Conservation (phyloP, 2,888 invertebrate genomes). For the Hydrotaea diabolus region DNA sequence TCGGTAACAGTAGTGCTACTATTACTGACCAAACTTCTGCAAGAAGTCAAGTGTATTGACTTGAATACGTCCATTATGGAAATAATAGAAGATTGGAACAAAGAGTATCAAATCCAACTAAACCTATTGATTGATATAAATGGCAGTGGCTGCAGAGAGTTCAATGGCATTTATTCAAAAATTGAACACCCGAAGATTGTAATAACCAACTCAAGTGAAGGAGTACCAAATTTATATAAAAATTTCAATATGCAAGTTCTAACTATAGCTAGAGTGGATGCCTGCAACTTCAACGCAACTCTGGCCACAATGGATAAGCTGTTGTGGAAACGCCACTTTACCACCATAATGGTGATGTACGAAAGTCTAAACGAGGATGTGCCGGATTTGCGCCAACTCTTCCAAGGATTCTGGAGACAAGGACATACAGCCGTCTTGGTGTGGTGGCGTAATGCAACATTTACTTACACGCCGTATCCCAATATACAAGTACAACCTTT, state of each 20-base stretch:
- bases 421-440: conserved; percentile 70
- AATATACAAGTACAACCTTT: conserved; percentile 57
- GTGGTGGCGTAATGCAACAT: conserved; percentile 51
- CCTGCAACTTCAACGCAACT: background rate
- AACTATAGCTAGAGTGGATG: background rate
- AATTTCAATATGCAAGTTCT: conserved; percentile 15
- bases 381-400: conserved; percentile 46
- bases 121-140: background rate
- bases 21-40: background rate
- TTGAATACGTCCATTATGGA: no score
- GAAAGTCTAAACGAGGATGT: conserved; percentile 8
- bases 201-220: background rate
- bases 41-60: no score
- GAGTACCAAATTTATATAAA: background rate
- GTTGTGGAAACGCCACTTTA: conserved; percentile 50
- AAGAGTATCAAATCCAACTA: background rate
- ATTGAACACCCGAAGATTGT: background rate
- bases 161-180: background rate
- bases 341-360: conserved; percentile 70
- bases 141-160: background rate
- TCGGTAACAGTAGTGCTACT: no score
- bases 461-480: conserved; percentile 71
- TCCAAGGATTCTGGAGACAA: conserved; percentile 69
- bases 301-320: conserved; percentile 5
- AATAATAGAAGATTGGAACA: no score